Conservation (phyloP, 1,140 invertebrate species). For the Arctopsyche grandis region DNA sequence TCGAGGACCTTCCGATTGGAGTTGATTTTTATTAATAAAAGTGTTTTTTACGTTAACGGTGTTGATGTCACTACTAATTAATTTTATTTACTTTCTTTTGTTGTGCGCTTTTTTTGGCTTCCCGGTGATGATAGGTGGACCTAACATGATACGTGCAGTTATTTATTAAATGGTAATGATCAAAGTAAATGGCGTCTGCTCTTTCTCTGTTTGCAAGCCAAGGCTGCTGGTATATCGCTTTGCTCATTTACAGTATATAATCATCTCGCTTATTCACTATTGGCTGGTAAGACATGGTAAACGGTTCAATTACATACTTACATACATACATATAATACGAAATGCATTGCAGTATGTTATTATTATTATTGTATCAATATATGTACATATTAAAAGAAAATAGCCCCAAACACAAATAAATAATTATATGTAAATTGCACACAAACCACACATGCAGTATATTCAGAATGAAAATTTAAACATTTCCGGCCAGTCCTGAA, state of each 20-base stretch:
- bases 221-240: slow-evolving; percentile 43
- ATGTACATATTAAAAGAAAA: too few relatives aligned
- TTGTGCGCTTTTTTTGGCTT: slow-evolving; percentile 58
- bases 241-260: slow-evolving; percentile 16
- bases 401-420: too few relatives aligned
- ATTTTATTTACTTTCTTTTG: slow-evolving; percentile 49
- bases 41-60: neutral
- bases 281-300: slow-evolving; percentile 30
- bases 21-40: too few relatives aligned
- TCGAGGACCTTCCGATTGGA: too few relatives aligned
- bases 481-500: slow-evolving; percentile 20
- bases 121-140: slow-evolving; percentile 64
- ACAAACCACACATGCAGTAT: too few relatives aligned
- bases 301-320: too few relatives aligned
- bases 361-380: too few relatives aligned
- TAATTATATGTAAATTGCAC: too few relatives aligned
- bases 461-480: too few relatives aligned
- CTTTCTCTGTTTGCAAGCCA: slow-evolving; percentile 37
- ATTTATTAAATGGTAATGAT: slow-evolving; percentile 46
- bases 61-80: slow-evolving; percentile 40
- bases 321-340: too few relatives aligned
- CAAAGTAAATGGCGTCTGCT: slow-evolving; percentile 40
- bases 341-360: too few relatives aligned
- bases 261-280: slow-evolving; percentile 33
- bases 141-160: slow-evolving; percentile 59